A percentile compares a stretch with the other conserved stretches of the same genome.
Evolutionary conservation across 2,888 invertebrate species (phyloP).

Genomic region (Troides helena): DNA sequence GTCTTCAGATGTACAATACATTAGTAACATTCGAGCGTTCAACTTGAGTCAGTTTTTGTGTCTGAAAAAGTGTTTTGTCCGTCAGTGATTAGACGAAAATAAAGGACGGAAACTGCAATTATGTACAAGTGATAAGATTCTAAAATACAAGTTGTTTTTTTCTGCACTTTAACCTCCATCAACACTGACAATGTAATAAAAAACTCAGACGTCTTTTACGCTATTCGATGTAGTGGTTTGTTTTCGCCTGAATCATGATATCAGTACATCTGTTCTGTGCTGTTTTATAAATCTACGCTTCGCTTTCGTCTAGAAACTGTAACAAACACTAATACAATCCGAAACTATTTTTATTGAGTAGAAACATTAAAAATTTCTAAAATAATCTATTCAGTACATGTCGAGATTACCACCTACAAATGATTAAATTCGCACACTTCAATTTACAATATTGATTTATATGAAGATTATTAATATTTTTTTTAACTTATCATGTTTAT

Average conservation of each 20-base stretch:
- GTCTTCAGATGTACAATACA: background rate
- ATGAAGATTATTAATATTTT: too few species aligned
- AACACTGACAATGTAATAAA: background rate
- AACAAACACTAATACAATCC: too few species aligned
- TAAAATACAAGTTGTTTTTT: background rate
- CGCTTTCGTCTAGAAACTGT: background rate
- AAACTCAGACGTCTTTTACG: background rate
- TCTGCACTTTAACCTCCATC: constrained; percentile 1
- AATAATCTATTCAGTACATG: too few species aligned
- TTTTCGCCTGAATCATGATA: background rate
- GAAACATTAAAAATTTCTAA: too few species aligned
- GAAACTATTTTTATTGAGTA: too few species aligned
- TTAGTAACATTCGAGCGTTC: constrained; percentile 14
- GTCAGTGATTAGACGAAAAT: constrained; percentile 48
- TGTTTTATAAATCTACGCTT: background rate
- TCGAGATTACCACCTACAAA: too few species aligned
- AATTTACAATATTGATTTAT: too few species aligned
- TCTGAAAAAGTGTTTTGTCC: constrained; percentile 36
- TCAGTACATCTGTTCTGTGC: background rate
- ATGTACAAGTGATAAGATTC: constrained; percentile 31
- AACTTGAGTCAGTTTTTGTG: constrained; percentile 36
- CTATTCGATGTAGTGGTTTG: background rate
- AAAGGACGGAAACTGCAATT: constrained; percentile 62
- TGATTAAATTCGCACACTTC: too few species aligned
- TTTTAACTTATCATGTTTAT: too few species aligned